These are phyloP conservation scores for Eptesicus fuscus DNA, from an alignment of 2,113 vertebrate species.

Conservation along the genomic window DNA sequence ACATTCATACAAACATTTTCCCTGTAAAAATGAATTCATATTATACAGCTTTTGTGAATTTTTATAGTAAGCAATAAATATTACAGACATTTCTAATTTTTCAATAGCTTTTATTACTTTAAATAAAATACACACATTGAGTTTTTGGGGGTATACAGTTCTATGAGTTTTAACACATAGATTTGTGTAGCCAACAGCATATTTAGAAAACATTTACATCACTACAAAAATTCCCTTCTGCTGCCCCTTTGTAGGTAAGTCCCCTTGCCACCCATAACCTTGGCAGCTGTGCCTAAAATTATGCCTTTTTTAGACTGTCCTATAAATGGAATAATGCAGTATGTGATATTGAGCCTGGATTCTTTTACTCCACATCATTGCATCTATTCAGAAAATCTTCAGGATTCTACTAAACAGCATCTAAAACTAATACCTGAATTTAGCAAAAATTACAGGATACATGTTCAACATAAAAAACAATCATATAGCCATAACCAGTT, in stretches of 20 bases:
- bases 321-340: neutral
- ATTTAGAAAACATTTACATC: neutral
- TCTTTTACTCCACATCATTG: neutral
- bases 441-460: slow-evolving; percentile 12
- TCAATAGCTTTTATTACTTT: neutral
- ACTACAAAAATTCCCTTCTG: neutral
- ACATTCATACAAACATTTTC: neutral
- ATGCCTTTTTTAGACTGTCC: neutral
- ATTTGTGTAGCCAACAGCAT: neutral
- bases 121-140: neutral
- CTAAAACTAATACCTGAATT: neutral
- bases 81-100: neutral
- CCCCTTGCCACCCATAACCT: neutral
- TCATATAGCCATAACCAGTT: too few species aligned
- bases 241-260: neutral
- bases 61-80: neutral
- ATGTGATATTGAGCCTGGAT: neutral
- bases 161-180: neutral
- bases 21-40: neutral
- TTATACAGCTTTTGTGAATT: neutral
- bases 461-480: neutral
- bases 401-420: neutral
- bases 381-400: neutral
- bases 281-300: neutral
- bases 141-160: neutral